These are phyloP conservation scores for Sardinella longiceps DNA, from an alignment of 2,797 vertebrate genomes.

Conservation along the genomic window DNA sequence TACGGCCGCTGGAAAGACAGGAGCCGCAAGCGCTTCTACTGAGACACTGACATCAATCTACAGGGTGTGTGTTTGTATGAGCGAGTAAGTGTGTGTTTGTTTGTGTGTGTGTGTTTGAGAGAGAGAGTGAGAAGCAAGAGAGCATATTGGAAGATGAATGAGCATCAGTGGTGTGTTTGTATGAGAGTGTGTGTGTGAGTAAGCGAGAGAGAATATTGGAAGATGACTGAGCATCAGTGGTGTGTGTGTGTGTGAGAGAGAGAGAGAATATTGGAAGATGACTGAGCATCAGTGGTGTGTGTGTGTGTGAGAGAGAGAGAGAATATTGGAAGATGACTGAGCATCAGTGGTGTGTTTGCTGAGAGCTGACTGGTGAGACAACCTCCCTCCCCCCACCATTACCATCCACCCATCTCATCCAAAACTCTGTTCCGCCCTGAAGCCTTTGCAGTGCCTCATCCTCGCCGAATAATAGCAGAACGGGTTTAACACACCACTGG, in stretches of 20 bases:
- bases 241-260: background rate
- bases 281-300: no score
- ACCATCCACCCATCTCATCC: conserved; percentile 19
- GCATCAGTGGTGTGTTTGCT: background rate
- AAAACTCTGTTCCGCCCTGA: background rate
- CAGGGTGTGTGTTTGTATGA: background rate
- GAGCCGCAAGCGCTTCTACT: conserved; percentile 93
- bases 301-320: background rate
- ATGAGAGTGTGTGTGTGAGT: background rate
- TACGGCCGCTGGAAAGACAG: conserved; percentile 92
- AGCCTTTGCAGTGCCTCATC: conserved; percentile 11
- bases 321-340: background rate
- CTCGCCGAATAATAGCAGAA: conserved; percentile 1
- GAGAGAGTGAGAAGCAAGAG: background rate
- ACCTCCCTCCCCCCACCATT: conserved; percentile 23
- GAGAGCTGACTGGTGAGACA: conserved; percentile 9
- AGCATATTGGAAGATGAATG: no score
- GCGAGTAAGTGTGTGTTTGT: background rate
- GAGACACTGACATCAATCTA: conserved; percentile 58
- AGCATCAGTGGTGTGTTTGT: conserved; percentile 12
- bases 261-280: background rate
- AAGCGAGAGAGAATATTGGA: background rate
- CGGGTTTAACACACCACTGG: background rate
- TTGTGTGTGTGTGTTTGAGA: background rate
- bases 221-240: no score